phyloP scores from a whole-genome alignment of 2,797 vertebrate species.

The Pyrocephalus nanus region DNA sequence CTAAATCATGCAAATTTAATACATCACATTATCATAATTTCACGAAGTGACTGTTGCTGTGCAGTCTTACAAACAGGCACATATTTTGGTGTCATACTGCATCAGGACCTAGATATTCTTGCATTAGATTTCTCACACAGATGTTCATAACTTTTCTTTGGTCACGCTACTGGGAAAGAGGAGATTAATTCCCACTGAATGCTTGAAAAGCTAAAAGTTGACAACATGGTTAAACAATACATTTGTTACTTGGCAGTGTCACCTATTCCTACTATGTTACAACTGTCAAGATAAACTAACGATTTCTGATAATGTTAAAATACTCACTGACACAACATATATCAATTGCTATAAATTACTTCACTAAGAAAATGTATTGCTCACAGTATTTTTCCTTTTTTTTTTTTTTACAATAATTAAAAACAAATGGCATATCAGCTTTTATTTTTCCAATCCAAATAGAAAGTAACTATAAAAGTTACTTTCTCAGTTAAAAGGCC shows the following conservation, averaged over 20 bases:
- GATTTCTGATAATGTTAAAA: background rate
- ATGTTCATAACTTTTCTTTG: background rate
- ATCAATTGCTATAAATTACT: background rate
- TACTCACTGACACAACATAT: background rate
- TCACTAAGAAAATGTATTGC: background rate
- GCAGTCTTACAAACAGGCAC: background rate
- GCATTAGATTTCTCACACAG: background rate
- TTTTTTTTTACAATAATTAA: background rate
- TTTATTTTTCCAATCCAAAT: background rate
- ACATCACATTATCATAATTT: background rate
- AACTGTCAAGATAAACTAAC: background rate
- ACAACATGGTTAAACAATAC: background rate
- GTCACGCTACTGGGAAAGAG: background rate
- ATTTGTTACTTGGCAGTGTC: background rate
- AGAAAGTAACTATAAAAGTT: background rate
- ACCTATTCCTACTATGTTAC: background rate
- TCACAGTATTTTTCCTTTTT: background rate
- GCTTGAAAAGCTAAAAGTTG: background rate
- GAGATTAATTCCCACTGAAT: background rate
- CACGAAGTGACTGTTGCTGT: background rate
- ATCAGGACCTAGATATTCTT: background rate
- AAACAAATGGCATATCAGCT: background rate
- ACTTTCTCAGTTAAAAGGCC: background rate
- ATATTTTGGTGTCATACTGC: background rate
- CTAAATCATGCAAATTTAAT: background rate